These are phyloP conservation scores for Phoxinus dragarum DNA, from an alignment of 2,797 vertebrate genomes.

Conservation along the genomic window DNA sequence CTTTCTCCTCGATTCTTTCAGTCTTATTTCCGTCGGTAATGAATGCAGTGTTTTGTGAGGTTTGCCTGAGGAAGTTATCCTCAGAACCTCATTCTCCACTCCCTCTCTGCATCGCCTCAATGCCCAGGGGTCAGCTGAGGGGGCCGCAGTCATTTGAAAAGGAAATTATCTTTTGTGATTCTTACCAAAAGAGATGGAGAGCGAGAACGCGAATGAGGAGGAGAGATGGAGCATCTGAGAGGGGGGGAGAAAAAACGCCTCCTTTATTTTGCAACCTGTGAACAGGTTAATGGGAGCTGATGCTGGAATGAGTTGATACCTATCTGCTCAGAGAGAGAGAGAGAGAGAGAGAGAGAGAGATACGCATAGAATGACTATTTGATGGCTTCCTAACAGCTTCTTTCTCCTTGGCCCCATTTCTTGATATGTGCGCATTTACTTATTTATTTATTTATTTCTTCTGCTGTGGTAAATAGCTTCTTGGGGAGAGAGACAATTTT, in stretches of 20 bases:
- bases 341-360: conserved; percentile 44
- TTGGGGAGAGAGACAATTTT: conserved; percentile 63
- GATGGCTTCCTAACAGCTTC: conserved; percentile 74
- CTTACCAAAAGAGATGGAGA: conserved; percentile 70
- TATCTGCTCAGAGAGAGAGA: conserved; percentile 63
- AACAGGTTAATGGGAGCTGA: conserved; percentile 78
- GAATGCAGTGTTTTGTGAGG: conserved; percentile 58
- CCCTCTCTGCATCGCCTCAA: conserved; percentile 76
- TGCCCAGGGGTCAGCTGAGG: conserved; percentile 75
- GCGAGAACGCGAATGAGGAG: conserved; percentile 46
- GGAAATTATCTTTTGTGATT: conserved; percentile 82
- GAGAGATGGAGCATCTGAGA: conserved; percentile 28
- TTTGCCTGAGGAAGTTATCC: conserved; percentile 67
- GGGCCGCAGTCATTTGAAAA: conserved; percentile 80
- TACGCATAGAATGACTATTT: conserved; percentile 73
- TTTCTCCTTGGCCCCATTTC: conserved; percentile 75
- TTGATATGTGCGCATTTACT: conserved; percentile 63
- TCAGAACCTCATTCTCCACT: conserved; percentile 73
- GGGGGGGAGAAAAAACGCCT: conserved; percentile 22
- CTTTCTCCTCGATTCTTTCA: conserved; percentile 39
- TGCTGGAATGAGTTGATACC: conserved; percentile 72
- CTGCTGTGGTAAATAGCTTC: conserved; percentile 67
- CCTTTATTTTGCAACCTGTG: conserved; percentile 68
- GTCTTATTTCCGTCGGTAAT: conserved; percentile 58
- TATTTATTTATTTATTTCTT: conserved; percentile 50